A percentile compares a stretch with the other conserved stretches of the same genome.
Evolutionary conservation across 2,113 vertebrate species (phyloP).

Genomic region (Alethe diademata): DNA sequence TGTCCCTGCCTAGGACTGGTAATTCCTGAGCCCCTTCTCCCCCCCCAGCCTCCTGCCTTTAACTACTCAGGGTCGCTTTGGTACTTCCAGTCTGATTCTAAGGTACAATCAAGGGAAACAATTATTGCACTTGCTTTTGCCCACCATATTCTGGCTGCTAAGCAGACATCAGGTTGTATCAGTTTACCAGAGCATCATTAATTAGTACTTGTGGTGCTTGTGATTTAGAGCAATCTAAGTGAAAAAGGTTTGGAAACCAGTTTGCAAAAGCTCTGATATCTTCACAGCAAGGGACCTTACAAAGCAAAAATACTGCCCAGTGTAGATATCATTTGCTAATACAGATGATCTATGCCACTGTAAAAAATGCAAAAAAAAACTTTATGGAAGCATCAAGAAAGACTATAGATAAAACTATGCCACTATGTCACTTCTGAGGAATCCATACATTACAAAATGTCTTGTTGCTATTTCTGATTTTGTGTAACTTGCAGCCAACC

Average conservation of each 20-base stretch:
- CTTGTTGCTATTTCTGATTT: background rate
- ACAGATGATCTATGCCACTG: background rate
- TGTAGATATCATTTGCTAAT: background rate
- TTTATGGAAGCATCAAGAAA: background rate
- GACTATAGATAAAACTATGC: background rate
- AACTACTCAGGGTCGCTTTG: background rate
- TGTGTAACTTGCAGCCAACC: background rate
- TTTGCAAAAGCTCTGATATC: background rate
- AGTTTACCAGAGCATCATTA: background rate
- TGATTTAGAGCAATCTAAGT: background rate
- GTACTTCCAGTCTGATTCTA: background rate
- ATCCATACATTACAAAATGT: fast-evolving
- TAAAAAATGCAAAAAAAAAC: background rate
- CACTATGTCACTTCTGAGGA: background rate
- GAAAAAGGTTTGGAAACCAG: background rate
- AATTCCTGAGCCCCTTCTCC: background rate
- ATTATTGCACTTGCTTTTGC: background rate
- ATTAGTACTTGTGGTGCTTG: background rate
- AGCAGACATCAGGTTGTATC: no score
- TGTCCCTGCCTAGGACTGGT: fast-evolving
- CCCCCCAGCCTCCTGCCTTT: background rate
- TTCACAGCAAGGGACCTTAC: background rate
- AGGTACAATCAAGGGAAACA: background rate
- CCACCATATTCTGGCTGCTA: background rate
- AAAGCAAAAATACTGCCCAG: background rate